Base-by-base conservation (phyloP, 2,113 vertebrate genomes). In the Garra rufa region DNA sequence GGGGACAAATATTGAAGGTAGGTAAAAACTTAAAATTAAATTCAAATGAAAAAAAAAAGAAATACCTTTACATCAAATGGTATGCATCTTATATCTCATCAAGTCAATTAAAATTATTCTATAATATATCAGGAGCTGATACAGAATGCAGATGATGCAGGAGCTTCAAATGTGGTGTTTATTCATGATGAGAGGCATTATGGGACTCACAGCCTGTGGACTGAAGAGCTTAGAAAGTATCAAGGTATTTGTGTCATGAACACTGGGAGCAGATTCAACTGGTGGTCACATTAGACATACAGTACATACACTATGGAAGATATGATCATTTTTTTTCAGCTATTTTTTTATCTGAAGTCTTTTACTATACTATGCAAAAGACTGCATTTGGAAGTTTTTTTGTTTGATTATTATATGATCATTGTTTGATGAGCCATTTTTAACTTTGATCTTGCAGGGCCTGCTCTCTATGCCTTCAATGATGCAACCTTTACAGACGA, bases 131-230 rank as follows among this genome's bases (percentile, higher is more conserved):
- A 96, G 96, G 95, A 96, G 34, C 34, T 34, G 4, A 34, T 34
- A 89, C 96, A 97, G 91, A 97, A 96, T 13, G 95, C 95, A 2
- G 96, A 97, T 0, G 96, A 97, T 76, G 96, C 95, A 0, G 67
- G 87, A 1, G 95, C 96, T n/a, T 93, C 89, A 0, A 75, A 95
- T 61, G 93, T 96, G 4, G 88, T 95, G 82, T 96, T 97, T 67
- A 91, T 96, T 80, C 94, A 94, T 0, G 95, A 97, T 9, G 94
- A 96, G 86, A 91, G 93, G 76, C 86, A 79, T 52, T 94, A 96
- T 63, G 94, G 88, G 15, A 93, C 89, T 10, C 81, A 41, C 4
- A 92, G 80, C 84, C 88, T 94, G 0, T 94, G 90, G 87, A 38
- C 78, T 3, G 89, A 93, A 1, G 92, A 92, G 6, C 85, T 96